These are phyloP conservation scores for Drosophila subobscura DNA, from an alignment of 1,140 invertebrate genomes.

Conservation along the genomic window DNA sequence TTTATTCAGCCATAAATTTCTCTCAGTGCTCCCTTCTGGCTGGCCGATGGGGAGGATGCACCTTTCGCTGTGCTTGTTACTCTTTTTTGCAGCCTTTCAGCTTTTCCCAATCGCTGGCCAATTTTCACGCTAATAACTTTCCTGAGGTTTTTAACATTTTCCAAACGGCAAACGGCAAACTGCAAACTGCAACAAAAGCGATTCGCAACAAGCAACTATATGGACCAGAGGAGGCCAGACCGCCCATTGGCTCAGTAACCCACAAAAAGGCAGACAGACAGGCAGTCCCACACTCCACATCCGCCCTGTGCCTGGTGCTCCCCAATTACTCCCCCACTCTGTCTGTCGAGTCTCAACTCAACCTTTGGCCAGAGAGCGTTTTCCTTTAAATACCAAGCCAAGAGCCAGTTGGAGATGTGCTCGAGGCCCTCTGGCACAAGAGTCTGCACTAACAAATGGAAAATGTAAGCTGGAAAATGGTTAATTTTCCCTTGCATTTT, in stretches of 20 bases:
- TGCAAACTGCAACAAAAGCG: constrained; percentile 18
- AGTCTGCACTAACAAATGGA: constrained; percentile 1
- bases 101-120: constrained; percentile 41
- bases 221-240: background rate
- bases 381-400: constrained; percentile 69
- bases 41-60: background rate
- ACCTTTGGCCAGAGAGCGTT: constrained; percentile 45
- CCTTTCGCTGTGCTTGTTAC: constrained; percentile 6
- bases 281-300: constrained; percentile 13
- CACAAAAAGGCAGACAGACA: constrained; percentile 22
- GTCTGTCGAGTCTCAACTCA: constrained; percentile 32
- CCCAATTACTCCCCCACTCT: constrained; percentile 3
- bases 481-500: constrained; percentile 53
- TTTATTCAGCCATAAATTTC: background rate
- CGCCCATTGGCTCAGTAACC: constrained; percentile 62
- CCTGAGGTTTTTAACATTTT: constrained; percentile 58
- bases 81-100: constrained; percentile 13
- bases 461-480: constrained; percentile 39
- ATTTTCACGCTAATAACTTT: constrained; percentile 74
- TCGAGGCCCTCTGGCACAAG: constrained; percentile 7
- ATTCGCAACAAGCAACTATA: constrained; percentile 35
- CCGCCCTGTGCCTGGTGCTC: constrained; percentile 2
- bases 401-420: background rate
- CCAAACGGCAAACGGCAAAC: constrained; percentile 27
- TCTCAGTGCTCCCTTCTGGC: background rate